Base-by-base conservation (phyloP, 1,140 invertebrate genomes). In the Orius insidiosus region DNA sequence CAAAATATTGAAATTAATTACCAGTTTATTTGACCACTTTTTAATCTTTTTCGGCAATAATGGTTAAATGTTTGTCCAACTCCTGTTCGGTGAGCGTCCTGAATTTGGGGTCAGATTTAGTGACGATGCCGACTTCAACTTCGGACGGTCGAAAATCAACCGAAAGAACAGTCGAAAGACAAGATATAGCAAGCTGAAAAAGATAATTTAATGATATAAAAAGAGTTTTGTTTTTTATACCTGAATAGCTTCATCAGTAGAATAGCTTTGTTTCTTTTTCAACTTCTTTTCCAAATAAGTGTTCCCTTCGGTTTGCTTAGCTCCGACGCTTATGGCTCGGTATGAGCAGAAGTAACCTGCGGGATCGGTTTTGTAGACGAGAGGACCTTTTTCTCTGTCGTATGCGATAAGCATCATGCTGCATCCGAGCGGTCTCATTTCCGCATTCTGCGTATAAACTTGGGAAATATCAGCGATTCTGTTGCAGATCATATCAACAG, bases 381-480 rank as follows among this genome's bases (percentile, higher is more conserved):
- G 78, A 2, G 95, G 85, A 47, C 90, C 73, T 55, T 80, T 67
- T 60, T 94, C 89, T 36, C 81, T 76, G 64, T 98, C 94, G 59
- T 85, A 92, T 0, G 85, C 84, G 55, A 98, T 86, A 44, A 98
- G 60, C 58, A 98, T 85, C 92, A 98, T 97, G 54, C 90, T 89
- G 67, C 93, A 97, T 9, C 95, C 96, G 2, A 98, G 72, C 1
- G 95, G 96, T 54, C 96, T 74, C 93, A 99, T 98, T 67, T 98
- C 95, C 40, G 96, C 96, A 71, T 97, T 98, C 66, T 99, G 96
- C 1, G 96, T 99, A 64, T 98, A 99, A 2, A 98, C 89, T 68
- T 99, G 95, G 54, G 89, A 93, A 48, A 99, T 90, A 62, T 99
- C 95, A 11, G 94, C 94, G 18, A 99, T 81, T 43, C 92, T 73